Evolutionary conservation across 1,140 invertebrate genomes (phyloP).

Genomic region (Drosophila watanabei): DNA sequence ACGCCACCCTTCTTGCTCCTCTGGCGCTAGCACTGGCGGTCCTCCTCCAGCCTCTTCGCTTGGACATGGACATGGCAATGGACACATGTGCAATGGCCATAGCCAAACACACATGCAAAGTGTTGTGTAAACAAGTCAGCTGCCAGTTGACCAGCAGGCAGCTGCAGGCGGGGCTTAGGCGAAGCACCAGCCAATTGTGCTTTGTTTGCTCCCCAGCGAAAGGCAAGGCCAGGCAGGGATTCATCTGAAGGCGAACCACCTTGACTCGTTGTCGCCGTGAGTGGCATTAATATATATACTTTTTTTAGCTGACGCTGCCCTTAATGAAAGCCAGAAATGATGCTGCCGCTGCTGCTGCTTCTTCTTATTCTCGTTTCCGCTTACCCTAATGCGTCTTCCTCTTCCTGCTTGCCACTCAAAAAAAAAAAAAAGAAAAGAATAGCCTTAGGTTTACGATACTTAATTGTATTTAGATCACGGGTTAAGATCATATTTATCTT

Average conservation of each 20-base stretch:
- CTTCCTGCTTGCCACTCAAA: slow-evolving; percentile 5
- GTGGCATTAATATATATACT: slow-evolving; percentile 45
- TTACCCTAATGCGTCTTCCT: slow-evolving; percentile 15
- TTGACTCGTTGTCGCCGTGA: slow-evolving; percentile 44
- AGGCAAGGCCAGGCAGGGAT: slow-evolving; percentile 19
- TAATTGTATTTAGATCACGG: not conserved
- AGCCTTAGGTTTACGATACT: not conserved
- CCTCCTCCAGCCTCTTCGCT: not conserved
- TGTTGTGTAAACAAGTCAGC: slow-evolving; percentile 77
- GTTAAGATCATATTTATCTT: not conserved
- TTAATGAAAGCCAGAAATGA: slow-evolving; percentile 53
- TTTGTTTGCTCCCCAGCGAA: slow-evolving; percentile 41
- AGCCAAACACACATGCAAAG: slow-evolving; percentile 69
- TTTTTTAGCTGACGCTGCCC: slow-evolving; percentile 53
- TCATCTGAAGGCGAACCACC: slow-evolving; percentile 29
- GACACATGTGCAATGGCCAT: slow-evolving; percentile 44
- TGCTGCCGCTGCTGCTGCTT: slow-evolving; percentile 16
- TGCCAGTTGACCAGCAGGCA: slow-evolving; percentile 33
- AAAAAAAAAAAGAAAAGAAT: not conserved
- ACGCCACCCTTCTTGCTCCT: not conserved
- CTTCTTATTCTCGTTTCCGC: slow-evolving; percentile 22
- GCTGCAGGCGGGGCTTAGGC: slow-evolving; percentile 24
- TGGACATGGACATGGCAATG: slow-evolving; percentile 51
- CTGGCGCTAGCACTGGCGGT: not conserved
- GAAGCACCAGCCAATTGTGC: slow-evolving; percentile 33